phyloP scores from a whole-genome alignment of 2,113 vertebrate genomes.

The Cromileptes altivelis region DNA sequence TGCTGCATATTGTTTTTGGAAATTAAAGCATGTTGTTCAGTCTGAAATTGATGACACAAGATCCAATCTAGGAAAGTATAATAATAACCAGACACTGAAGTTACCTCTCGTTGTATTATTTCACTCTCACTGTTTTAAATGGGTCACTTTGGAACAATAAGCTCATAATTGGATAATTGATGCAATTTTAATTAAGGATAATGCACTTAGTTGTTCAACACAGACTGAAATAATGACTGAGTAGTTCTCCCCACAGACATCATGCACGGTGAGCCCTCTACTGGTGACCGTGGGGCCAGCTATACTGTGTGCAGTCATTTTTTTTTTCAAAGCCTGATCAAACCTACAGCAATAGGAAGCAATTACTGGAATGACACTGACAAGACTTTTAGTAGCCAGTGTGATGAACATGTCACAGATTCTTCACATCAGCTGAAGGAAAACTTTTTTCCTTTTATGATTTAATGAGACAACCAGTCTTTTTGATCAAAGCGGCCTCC shows the following conservation, averaged over 20 bases:
- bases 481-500: background rate
- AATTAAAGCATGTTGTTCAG: constrained; percentile 23
- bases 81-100: constrained; percentile 2
- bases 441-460: background rate
- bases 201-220: background rate
- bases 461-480: background rate
- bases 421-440: background rate
- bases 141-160: background rate
- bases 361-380: background rate
- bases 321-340: background rate
- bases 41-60: constrained; percentile 20
- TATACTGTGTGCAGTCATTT: background rate
- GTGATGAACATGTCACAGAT: constrained; percentile 10
- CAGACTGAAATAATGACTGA: background rate
- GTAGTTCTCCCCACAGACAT: background rate
- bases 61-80: constrained; percentile 13
- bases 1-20: constrained; percentile 27
- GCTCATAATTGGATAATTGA: background rate
- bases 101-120: background rate
- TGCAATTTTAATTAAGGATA: background rate
- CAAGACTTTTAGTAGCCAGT: background rate
- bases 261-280: constrained; percentile 69
- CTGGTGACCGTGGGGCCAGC: constrained; percentile 49
- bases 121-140: constrained; percentile 8
- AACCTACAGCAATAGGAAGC: constrained; percentile 14